phyloP scores from a whole-genome alignment of 2,797 vertebrate genomes.

The Phoebastria nigripes region DNA sequence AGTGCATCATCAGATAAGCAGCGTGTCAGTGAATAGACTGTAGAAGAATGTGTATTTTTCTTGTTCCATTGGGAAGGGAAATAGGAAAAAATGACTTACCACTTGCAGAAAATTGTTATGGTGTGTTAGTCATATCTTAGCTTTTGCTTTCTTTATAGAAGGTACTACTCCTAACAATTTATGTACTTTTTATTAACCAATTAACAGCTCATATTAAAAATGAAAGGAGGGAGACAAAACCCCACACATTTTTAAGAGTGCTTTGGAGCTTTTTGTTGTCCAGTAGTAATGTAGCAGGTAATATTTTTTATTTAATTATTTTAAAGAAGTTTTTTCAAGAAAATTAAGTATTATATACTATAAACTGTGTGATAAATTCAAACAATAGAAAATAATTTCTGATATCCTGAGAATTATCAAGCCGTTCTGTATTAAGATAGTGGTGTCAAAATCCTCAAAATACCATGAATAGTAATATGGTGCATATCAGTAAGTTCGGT shows the following conservation, averaged over 20 bases:
- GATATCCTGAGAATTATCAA: neutral
- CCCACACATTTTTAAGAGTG: neutral
- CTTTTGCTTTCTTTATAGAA: neutral
- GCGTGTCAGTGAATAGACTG: neutral
- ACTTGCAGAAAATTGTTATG: conserved; percentile 5
- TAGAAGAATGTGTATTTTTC: neutral
- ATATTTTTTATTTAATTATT: neutral
- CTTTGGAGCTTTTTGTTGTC: neutral
- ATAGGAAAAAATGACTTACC: neutral
- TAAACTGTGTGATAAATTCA: neutral
- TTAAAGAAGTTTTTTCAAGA: neutral
- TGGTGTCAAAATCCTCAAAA: neutral
- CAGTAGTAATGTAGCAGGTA: neutral
- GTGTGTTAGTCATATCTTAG: neutral
- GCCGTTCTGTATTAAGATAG: neutral
- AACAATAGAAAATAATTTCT: neutral
- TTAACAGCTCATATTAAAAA: neutral
- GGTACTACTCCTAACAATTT: neutral
- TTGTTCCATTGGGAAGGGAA: conserved; percentile 15
- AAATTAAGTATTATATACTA: neutral
- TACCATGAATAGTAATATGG: neutral
- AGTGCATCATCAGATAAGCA: conserved; percentile 28
- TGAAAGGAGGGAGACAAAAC: neutral
- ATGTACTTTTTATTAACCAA: neutral
- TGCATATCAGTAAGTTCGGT: neutral